Base-by-base conservation (phyloP, 2,888 invertebrate species). In the Tolmerus cingulatus region DNA sequence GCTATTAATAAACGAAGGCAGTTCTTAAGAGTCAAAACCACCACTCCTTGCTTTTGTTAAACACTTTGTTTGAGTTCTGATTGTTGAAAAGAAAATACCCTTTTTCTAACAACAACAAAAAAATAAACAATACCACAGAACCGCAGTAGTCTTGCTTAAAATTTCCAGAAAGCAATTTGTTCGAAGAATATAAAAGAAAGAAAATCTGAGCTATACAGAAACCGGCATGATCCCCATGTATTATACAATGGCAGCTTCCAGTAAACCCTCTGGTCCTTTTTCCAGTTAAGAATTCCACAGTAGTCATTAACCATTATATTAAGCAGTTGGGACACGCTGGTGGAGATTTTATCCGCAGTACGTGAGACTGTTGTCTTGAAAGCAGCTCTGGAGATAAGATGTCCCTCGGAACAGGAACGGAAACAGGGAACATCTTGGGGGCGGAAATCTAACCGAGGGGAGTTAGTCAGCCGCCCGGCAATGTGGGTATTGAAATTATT, bases 261-360 rank as follows among this genome's bases (percentile, higher is more conserved):
- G 76, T 34, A 37, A 81, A 81, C 81, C 81, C 81, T 81, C 55
- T 81, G 19, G 55, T 27, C 55, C 55, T 55, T 27, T 51, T 66
- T 34, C 55, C 51, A 81, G 81, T 30, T 81, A 37, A 23, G 34
- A 74, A 74, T 84, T 86, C 77, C 77, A 43, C 87, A 77, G 46
- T 76, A 87, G 87, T 82, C 88, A 87, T 88, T 88, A 86, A 74
- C 84, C 88, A 88, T 88, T 88, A 87, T 87, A 88, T 88, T 88
- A 87, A 87, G 88, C 87, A 88, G 87, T 87, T 82, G 77, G 77
- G 87, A 87, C 85, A 88, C 76, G 84, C 87, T 78, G 86, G 78
- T 78, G 66, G 87, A 88, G 87, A 88, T 88, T 88, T 88, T 88
- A 88, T 86, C 86, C 78, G 23, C 19, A 74, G 66, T 87, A 88